Evolutionary conservation across 2,797 vertebrate species (phyloP), one percentile per base, ranked within the genome.

Genomic region (Hylomyscus alleni): DNA sequence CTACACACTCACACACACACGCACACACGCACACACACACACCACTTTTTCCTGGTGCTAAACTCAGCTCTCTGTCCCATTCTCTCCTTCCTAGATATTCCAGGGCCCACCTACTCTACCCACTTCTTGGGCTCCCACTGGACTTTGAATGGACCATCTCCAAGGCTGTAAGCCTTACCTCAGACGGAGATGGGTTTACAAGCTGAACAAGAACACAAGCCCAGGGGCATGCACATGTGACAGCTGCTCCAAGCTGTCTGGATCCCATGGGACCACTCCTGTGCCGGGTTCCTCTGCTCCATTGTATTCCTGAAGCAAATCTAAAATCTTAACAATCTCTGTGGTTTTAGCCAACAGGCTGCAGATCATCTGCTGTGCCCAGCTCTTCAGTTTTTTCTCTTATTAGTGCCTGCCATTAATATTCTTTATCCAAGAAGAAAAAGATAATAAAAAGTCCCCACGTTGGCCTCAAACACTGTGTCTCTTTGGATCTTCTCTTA

Each of bases 341-440:
- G 88, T 22, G 54, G 15, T 31, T 75, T 40, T 78, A 88, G 77
- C 37, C 6, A 7, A 50, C 6, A 86, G 58, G 2, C 75, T 22
- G 47, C 13, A 54, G 9, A 84, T 75, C 34, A 20, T 84, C 56
- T 81, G 17, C 85, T 15, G 44, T 44, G 0, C 56, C 65, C 15
- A 85, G 10, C 78, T 87, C 11, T 85, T 85, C 7, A n/a, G 13
- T 34, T 20, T 89, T 29, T 92, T 89, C 54, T 95, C 31, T 84
- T 88, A 2, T 73, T 94, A 84, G 76, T 40, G 58, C 26, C 40
- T 13, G 56, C 40, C 20, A 62, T 37, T 65, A 62, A 19, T 69
- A 37, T 17, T 90, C 77, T 89, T 73, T 93, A 65, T 50, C 31
- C 92, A 93, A 22, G 52, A 72, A 37, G 65, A 86, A 24, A 60